These are phyloP conservation scores for Sebastiscus tertius DNA, from an alignment of 2,797 vertebrate species.

Conservation along the genomic window DNA sequence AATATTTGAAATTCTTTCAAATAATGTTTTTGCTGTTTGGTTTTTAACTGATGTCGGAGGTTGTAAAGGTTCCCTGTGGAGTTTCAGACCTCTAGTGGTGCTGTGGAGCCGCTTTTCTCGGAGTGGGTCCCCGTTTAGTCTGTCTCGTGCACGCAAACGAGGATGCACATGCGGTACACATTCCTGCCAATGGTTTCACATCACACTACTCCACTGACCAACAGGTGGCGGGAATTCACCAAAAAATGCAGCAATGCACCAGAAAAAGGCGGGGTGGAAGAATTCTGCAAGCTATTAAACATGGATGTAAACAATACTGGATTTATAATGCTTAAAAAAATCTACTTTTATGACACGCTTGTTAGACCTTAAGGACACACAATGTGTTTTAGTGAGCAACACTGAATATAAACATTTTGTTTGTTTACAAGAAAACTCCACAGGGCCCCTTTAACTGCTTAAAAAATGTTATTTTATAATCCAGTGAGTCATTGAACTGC, in stretches of 20 bases:
- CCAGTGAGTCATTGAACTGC: conserved; percentile 21
- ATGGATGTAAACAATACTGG: background rate
- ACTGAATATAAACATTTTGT: conserved; percentile 10
- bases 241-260: background rate
- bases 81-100: background rate
- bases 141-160: background rate
- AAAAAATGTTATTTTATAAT: conserved; percentile 19
- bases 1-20: conserved; percentile 25
- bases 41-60: conserved; percentile 34
- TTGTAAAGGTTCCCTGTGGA: conserved; percentile 14
- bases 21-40: conserved; percentile 11
- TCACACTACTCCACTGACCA: background rate
- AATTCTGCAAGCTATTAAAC: background rate
- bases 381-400: background rate
- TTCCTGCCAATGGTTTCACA: background rate
- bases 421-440: conserved; percentile 3
- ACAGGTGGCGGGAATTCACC: background rate
- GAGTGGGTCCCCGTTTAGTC: background rate
- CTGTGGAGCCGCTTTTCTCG: background rate
- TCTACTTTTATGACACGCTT: background rate
- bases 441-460: conserved; percentile 10
- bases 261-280: background rate
- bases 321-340: background rate
- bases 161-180: background rate
- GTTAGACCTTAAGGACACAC: background rate